Conservation (phyloP, 2,113 vertebrate genomes). For the Myotis yumanensis region DNA sequence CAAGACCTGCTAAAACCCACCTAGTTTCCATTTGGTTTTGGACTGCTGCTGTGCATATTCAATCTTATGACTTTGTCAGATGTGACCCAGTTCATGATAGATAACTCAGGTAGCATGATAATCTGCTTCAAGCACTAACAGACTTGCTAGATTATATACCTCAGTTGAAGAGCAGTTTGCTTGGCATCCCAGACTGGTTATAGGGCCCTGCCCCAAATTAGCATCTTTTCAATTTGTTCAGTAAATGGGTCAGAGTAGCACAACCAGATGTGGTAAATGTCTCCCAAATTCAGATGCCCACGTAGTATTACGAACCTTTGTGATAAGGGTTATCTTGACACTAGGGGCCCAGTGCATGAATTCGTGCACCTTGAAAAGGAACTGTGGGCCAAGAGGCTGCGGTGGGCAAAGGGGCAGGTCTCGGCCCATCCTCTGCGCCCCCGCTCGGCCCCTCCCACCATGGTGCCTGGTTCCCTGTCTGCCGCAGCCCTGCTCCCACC, state of each 20-base stretch:
- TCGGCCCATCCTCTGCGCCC: no score
- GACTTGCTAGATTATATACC: background rate
- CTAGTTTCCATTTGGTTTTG: background rate
- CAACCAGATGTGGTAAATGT: background rate
- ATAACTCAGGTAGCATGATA: background rate
- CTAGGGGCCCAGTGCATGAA: no score
- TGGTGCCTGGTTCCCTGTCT: no score
- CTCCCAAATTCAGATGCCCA: background rate
- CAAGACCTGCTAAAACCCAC: background rate
- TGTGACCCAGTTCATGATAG: background rate
- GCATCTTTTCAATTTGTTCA: background rate
- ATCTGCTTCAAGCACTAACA: background rate
- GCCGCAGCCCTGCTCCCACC: no score
- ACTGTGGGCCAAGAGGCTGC: no score
- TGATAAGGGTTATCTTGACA: background rate
- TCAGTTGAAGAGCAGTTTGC: background rate
- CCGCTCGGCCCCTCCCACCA: accelerated
- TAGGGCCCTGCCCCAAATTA: background rate
- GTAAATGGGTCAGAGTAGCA: background rate
- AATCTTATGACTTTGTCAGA: background rate
- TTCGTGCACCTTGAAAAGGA: no score
- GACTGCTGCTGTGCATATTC: background rate
- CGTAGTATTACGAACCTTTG: background rate
- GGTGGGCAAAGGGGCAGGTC: no score
- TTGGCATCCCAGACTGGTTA: background rate